Evolutionary conservation across 2,888 invertebrate species (phyloP), one percentile per base, ranked within the genome.

Genomic region (Mellilla xanthometata): DNA sequence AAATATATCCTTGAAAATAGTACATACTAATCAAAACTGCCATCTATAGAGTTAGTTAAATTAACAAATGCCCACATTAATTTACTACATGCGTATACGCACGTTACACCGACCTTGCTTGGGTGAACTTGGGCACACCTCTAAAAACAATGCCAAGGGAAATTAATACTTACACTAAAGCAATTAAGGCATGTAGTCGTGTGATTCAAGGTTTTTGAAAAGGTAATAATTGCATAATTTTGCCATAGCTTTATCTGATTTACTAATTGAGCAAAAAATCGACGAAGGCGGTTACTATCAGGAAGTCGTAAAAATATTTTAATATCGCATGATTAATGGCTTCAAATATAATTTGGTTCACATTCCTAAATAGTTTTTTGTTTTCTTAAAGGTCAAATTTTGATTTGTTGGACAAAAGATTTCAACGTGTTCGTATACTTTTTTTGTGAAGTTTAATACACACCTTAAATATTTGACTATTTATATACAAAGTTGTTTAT

Each of bases 81-180:
- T 24, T 24, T 7, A 5, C 3, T 24, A 39, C 27, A 29, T 33
- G 26, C 12, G n/a, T 19, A 7, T 49, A 40, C 51, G 48, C 56
- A 62, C 40, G 39, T 35, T 5, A 7, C 24, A 5, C 39, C 47
- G 54, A 47, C 57, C 48, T 49, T 54, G 56, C 49, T 48, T n/a
- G n/a, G n/a, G 48, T 59, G 64, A 61, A 66, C 65, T 62, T 68
- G 62, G 54, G 42, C 56, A 58, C 52, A 59, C 56, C 49, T 46
- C 47, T 40, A 8, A 44, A 49, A 44, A 30, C 35, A 13, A 29
- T 51, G 5, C 12, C 34, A 41, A 3, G 22, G 40, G 0, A 43
- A 45, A 36, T 35, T 39, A 41, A 11, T 11, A 34, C 38, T 28
- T 52, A 34, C 34, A 2, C 1, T 0, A 9, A 39, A 30, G 13